A percentile compares a stretch with the other conserved stretches of the same genome.
Conservation (phyloP, 1,140 invertebrate genomes). For the Eriocheir sinensis region DNA sequence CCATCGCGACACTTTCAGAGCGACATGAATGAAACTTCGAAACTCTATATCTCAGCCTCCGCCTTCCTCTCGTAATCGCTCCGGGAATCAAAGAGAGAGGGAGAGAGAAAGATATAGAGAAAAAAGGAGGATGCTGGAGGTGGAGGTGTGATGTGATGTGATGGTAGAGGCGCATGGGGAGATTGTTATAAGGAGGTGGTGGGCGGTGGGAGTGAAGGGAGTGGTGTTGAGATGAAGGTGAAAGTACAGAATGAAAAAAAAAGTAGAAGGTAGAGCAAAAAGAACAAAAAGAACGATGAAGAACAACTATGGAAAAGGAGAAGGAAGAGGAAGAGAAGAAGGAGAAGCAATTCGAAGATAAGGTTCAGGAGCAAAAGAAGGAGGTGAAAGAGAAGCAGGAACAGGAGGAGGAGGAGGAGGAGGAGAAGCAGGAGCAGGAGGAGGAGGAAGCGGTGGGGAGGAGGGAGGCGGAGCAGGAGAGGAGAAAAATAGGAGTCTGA, state of each 20-base stretch:
- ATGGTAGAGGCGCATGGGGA: not conserved
- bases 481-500: conserved; percentile 30
- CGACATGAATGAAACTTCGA: not conserved
- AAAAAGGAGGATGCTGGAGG: not conserved
- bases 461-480: not conserved
- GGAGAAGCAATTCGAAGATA: not conserved
- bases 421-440: not conserved
- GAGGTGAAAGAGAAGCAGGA: not conserved
- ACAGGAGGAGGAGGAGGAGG: not conserved
- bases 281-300: not conserved
- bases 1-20: not conserved
- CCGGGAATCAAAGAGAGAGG: not conserved
- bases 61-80: conserved; percentile 38
- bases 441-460: not conserved
- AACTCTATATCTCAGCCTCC: conserved; percentile 16
- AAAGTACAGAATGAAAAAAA: not conserved
- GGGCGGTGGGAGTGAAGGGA: not conserved
- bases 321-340: not conserved
- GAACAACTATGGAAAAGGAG: not conserved
- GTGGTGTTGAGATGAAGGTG: not conserved
- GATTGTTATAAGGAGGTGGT: not conserved
- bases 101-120: not conserved
- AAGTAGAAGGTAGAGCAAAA: not conserved
- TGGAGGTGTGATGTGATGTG: not conserved
- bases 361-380: not conserved